Base-by-base conservation (phyloP, 2,888 invertebrate genomes). In the Cyclophora punctaria region DNA sequence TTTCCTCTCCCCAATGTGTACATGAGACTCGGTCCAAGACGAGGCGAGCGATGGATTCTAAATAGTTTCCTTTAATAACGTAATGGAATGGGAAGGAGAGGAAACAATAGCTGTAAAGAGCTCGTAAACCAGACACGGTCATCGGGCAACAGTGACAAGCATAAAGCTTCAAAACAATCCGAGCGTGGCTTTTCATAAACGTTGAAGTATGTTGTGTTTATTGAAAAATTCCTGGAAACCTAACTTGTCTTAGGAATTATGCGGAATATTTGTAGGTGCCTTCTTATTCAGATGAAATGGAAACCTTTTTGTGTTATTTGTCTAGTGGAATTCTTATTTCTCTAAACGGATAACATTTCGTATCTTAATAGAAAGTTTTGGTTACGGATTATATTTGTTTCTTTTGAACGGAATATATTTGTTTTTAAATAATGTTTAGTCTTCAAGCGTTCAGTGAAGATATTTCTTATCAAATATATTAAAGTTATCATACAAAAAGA, bases 91-190 rank as follows among this genome's bases (percentile, higher is more conserved):
- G 40, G 37, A 44, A 20, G 20, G 43, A 7, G 43, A 66, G 66
- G 67, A 71, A 66, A 75, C 71, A 71, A 69, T 69, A 67, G 64
- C 61, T 53, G 64, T 73, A 71, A 75, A 71, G 66, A 60, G 70
- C 59, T 57, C 64, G 66, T 72, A 74, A 74, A 74, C 58, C 63
- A 73, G 69, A 73, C 64, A 69, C 66, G 70, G 72, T 75, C 73
- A 71, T 65, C 63, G 65, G 61, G 61, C 64, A 69, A 66, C 66
- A 71, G 66, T 63, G 63, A 65, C 66, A 66, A 60, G 62, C 73
- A 74, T 68, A 73, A 73, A 73, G 63, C 66, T 69, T 53, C 44
- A 35, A 59, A 69, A 67, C 56, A 58, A 64, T 64, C 60, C 54
- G 49, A 63, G 47, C 62, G 63, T 58, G 57, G 56, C 53, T 70